Percentiles rank a stretch among this genome's conserved stretches.
Conservation (phyloP, 1,140 invertebrate species). For the Bathynomus jamesi region DNA sequence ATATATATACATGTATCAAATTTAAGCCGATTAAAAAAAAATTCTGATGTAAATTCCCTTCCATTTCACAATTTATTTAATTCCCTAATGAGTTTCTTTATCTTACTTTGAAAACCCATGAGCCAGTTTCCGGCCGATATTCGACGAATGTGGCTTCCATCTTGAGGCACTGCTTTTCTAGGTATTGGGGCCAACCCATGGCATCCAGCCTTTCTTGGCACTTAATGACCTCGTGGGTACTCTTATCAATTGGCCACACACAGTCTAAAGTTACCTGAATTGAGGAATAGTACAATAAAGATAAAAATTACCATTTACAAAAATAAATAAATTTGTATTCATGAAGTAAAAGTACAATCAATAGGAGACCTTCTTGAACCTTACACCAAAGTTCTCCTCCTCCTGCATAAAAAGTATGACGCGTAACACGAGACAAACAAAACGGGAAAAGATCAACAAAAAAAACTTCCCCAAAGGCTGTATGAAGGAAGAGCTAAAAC, state of each 20-base stretch:
- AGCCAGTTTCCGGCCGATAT: conserved; percentile 88
- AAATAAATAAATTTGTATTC: neutral
- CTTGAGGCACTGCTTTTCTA: conserved; percentile 73
- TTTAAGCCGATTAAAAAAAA: too few relatives aligned
- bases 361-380: neutral
- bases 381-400: too few relatives aligned
- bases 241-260: conserved; percentile 90
- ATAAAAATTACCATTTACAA: neutral
- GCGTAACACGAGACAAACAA: too few relatives aligned
- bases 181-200: conserved; percentile 80
- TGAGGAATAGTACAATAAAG: neutral
- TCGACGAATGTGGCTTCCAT: conserved; percentile 86
- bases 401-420: too few relatives aligned
- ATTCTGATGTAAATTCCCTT: too few relatives aligned
- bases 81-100: too few relatives aligned
- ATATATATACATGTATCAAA: too few relatives aligned
- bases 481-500: too few relatives aligned
- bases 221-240: conserved; percentile 66
- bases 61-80: too few relatives aligned
- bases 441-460: too few relatives aligned
- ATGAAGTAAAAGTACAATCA: neutral
- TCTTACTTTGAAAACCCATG: conserved; percentile 76
- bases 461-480: too few relatives aligned
- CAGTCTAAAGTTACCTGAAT: conserved; percentile 70
- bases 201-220: conserved; percentile 64